Conservation (phyloP, 2,113 vertebrate species). For the Oncorhynchus mykiss region DNA sequence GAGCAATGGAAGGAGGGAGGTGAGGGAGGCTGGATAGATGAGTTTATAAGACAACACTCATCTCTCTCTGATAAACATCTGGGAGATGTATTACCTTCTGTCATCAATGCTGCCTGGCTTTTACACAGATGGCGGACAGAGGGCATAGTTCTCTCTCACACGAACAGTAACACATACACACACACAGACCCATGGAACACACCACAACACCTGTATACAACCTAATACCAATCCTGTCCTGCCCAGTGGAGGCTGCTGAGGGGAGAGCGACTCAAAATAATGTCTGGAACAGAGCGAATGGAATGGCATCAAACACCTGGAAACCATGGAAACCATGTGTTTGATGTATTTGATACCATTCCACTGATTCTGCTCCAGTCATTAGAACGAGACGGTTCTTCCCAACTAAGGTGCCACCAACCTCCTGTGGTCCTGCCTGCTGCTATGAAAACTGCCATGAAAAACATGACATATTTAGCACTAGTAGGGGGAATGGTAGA, state of each 20-base stretch:
- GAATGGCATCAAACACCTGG: too few relatives aligned
- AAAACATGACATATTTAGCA: background rate
- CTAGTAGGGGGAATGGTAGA: background rate
- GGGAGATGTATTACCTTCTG: slow-evolving; percentile 5
- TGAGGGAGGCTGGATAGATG: background rate
- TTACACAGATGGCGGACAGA: slow-evolving; percentile 12
- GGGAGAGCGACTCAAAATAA: too few relatives aligned
- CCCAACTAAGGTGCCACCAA: too few relatives aligned
- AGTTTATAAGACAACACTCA: slow-evolving; percentile 6
- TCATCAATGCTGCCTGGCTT: slow-evolving; percentile 12
- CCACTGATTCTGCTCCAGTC: too few relatives aligned
- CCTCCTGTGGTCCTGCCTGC: too few relatives aligned
- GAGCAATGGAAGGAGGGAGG: background rate
- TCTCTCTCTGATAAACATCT: slow-evolving; percentile 29
- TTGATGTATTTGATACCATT: too few relatives aligned
- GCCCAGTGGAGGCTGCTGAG: too few relatives aligned
- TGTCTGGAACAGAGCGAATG: too few relatives aligned
- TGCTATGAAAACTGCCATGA: background rate
- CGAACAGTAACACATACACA: background rate
- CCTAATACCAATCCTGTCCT: background rate
- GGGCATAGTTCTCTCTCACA: background rate
- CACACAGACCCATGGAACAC: background rate
- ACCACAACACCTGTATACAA: background rate
- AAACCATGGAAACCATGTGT: too few relatives aligned
- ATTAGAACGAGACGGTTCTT: too few relatives aligned